Percentiles rank a stretch among this genome's conserved stretches.
Conservation (phyloP, 2,113 vertebrate species). For the Proterorhinus semilunaris region DNA sequence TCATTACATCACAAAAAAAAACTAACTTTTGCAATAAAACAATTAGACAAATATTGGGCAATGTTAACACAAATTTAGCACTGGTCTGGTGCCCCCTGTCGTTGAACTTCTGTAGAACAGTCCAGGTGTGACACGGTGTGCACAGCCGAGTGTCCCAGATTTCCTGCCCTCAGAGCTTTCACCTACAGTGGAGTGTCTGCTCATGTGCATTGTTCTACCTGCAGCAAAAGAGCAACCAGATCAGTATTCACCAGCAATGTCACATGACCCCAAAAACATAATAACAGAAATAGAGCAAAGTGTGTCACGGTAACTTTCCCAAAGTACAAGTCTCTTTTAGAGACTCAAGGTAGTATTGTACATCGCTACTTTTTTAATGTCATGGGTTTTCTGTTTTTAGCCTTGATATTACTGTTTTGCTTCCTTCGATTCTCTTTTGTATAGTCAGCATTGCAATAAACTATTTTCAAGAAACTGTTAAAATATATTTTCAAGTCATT, state of each 20-base stretch:
- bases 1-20: too few relatives aligned
- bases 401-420: too few relatives aligned
- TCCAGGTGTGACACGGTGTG: neutral
- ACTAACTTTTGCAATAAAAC: too few relatives aligned
- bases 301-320: neutral
- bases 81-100: neutral
- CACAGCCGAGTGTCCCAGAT: neutral
- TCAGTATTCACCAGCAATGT: neutral
- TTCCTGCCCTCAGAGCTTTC: neutral
- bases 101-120: neutral
- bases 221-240: neutral
- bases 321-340: constrained; percentile 1
- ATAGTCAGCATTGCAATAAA: too few relatives aligned
- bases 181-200: neutral
- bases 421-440: too few relatives aligned
- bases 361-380: too few relatives aligned
- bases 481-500: too few relatives aligned
- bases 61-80: too few relatives aligned
- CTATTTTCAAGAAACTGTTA: too few relatives aligned
- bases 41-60: too few relatives aligned
- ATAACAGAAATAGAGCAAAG: too few relatives aligned
- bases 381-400: too few relatives aligned
- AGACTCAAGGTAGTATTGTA: neutral
- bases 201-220: constrained; percentile 1
- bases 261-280: neutral